Conservation (phyloP, 2,888 invertebrate genomes). For the Harpalus rufipes region DNA sequence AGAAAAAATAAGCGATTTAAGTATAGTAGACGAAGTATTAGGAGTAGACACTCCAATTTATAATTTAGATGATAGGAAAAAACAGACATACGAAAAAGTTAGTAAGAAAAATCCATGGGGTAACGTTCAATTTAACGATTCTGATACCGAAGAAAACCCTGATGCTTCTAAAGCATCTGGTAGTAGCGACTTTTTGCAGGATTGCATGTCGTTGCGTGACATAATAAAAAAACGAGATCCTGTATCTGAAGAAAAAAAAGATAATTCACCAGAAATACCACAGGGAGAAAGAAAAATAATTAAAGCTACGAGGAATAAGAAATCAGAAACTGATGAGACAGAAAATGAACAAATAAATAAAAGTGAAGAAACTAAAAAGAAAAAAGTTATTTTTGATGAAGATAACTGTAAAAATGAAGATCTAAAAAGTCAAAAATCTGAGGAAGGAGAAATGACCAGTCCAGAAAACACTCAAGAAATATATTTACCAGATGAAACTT, state of each 20-base stretch:
- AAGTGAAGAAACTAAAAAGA: conserved; percentile 30
- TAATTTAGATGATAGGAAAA: conserved; percentile 31
- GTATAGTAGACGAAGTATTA: conserved; percentile 20
- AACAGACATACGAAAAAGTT: conserved; percentile 14
- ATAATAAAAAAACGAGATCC: neutral
- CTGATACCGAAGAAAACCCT: conserved; percentile 67
- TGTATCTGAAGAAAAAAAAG: neutral
- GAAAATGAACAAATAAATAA: conserved; percentile 71
- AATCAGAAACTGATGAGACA: neutral
- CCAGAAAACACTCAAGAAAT: neutral
- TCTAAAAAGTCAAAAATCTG: conserved; percentile 31
- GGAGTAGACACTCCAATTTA: conserved; percentile 37
- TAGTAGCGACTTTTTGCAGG: conserved; percentile 75
- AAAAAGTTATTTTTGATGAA: conserved; percentile 3
- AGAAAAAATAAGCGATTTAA: conserved; percentile 8
- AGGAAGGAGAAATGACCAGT: conserved; percentile 68
- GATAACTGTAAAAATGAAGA: no score
- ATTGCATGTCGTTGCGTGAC: conserved; percentile 72
- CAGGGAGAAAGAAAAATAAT: neutral
- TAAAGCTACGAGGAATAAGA: conserved; percentile 1
- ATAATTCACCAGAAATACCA: neutral
- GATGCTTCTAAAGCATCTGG: conserved; percentile 71
- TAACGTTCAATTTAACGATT: conserved; percentile 55
- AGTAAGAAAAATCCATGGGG: conserved; percentile 60
- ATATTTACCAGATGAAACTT: conserved; percentile 61